These are phyloP conservation scores for Sisor rabdophorus DNA, from an alignment of 2,113 vertebrate species.

Conservation along the genomic window DNA sequence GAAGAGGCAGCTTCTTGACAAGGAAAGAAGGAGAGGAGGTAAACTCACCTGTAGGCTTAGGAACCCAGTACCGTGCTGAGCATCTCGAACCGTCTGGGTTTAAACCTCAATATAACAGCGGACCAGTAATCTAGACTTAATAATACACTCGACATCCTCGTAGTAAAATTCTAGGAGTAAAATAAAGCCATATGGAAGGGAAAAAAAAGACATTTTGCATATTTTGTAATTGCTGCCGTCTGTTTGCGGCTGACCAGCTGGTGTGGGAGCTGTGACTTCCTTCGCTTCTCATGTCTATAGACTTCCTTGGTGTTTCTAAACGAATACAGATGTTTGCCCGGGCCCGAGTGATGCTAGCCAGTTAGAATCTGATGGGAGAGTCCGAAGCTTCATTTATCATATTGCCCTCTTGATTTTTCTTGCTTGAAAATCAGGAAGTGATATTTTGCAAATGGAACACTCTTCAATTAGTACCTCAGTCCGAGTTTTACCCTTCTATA, in stretches of 20 bases:
- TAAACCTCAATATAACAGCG: too few species aligned
- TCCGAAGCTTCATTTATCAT: not conserved
- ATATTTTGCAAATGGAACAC: too few species aligned
- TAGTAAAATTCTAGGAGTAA: not conserved
- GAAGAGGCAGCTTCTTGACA: slow-evolving; percentile 84
- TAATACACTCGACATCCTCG: too few species aligned
- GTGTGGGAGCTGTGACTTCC: not conserved
- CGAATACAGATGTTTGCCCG: not conserved
- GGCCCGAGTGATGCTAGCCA: not conserved
- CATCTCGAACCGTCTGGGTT: not conserved
- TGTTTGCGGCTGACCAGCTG: not conserved
- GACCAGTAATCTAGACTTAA: too few species aligned
- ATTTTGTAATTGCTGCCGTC: not conserved
- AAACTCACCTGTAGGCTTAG: not conserved
- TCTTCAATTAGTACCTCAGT: too few species aligned
- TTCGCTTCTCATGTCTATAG: not conserved
- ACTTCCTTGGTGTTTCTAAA: not conserved
- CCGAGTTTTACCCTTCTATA: too few species aligned
- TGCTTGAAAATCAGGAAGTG: too few species aligned
- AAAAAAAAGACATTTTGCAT: not conserved
- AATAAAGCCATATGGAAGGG: not conserved
- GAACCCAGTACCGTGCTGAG: not conserved
- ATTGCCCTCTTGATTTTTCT: not conserved
- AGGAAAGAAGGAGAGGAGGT: slow-evolving; percentile 91
- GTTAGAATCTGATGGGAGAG: not conserved